A percentile compares a stretch with the other conserved stretches of the same genome.
Conservation (phyloP, 2,888 invertebrate genomes). For the Micoletzkya japonica region DNA sequence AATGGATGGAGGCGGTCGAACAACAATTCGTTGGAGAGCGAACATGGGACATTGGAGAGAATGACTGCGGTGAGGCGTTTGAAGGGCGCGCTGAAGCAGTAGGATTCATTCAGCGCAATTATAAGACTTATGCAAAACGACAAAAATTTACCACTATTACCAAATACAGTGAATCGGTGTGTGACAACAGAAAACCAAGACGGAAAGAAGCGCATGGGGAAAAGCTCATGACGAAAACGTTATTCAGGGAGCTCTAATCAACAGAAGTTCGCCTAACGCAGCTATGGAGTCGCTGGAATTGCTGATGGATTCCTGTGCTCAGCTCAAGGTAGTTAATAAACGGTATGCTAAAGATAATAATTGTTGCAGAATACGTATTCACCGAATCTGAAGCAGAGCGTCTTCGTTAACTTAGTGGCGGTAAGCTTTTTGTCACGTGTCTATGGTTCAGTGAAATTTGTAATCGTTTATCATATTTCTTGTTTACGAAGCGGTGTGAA, state of each 20-base stretch:
- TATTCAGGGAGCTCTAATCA: neutral
- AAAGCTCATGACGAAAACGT: no score
- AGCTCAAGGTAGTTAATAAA: slow-evolving; percentile 8
- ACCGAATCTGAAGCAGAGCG: slow-evolving; percentile 19
- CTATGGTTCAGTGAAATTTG: neutral
- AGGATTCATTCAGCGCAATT: no score
- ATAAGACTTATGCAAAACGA: no score
- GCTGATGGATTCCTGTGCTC: slow-evolving; percentile 19
- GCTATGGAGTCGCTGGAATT: slow-evolving; percentile 16
- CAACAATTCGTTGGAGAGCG: slow-evolving; percentile 14
- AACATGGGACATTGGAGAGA: slow-evolving; percentile 7
- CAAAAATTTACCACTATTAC: no score
- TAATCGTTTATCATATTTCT: neutral
- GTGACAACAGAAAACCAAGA: no score
- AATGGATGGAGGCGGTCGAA: slow-evolving; percentile 24
- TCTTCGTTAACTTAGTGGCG: slow-evolving; percentile 19
- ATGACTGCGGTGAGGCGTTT: slow-evolving; percentile 17
- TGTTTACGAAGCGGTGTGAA: neutral
- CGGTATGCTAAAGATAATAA: neutral
- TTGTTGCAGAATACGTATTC: no score
- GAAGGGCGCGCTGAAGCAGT: no score
- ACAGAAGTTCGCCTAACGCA: neutral
- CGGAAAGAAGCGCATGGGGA: no score
- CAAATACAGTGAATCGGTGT: no score
- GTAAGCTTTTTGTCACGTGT: neutral